Percentiles rank a stretch among this genome's conserved stretches.
Evolutionary conservation across 2,888 invertebrate species (phyloP).

Genomic region (Eupithecia pulchellata): DNA sequence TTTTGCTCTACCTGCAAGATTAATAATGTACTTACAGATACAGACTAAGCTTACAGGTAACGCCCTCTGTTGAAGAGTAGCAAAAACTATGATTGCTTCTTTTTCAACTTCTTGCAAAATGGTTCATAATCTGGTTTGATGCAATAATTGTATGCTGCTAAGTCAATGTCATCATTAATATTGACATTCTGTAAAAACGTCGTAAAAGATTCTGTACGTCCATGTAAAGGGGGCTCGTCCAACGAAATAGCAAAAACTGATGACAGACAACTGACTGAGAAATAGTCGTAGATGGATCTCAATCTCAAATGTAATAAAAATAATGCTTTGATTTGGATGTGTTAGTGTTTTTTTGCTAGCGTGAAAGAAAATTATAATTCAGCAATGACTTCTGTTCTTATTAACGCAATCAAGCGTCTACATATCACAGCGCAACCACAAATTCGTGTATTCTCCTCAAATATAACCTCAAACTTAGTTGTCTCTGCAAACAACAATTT

Average conservation of each 20-base stretch:
- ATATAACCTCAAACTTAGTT: constrained; percentile 46
- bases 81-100: background rate
- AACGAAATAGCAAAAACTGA: background rate
- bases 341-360: background rate
- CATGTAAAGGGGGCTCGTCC: background rate
- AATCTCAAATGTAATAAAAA: background rate
- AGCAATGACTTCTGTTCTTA: constrained; percentile 67
- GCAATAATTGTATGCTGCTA: background rate
- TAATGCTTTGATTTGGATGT: background rate
- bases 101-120: background rate
- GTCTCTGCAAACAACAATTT: constrained; percentile 52
- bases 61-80: constrained; percentile 11
- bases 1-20: background rate
- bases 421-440: constrained; percentile 63
- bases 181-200: background rate
- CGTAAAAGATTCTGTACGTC: background rate
- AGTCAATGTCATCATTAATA: background rate
- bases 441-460: constrained; percentile 62
- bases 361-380: background rate
- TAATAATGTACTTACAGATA: too few relatives aligned
- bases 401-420: constrained; percentile 72
- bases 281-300: background rate
- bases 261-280: background rate
- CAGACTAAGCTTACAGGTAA: background rate
- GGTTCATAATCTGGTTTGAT: background rate